Evolutionary conservation across 2,888 invertebrate genomes (phyloP), one percentile per base, ranked within the genome.

Genomic region (Hypomecis atomaria): DNA sequence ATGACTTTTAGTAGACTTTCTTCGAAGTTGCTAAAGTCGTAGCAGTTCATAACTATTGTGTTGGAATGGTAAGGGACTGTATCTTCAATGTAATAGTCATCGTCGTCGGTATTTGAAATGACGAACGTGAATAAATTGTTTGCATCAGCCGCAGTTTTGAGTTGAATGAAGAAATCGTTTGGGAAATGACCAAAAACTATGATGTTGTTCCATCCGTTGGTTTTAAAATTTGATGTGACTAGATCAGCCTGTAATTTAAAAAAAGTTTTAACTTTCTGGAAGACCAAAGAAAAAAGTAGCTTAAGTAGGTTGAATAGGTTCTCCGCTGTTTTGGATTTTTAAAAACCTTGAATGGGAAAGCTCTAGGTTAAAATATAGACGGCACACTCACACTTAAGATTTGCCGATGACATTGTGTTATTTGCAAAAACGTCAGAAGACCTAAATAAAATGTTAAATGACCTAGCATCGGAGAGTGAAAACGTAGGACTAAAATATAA

Each of bases 131-230:
- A 76, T 0, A 76, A 74, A n/a, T 83, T 44, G n/a, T 56, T 13
- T 1, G 33, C 37, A 33, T 56, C 56, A 11, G 13, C 7, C 7
- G n/a, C 47, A 10, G 66, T 49, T 60, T 75, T 77, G 13, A 85
- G 65, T 62, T 76, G 76, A 1, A 63, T 61, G 65, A 85, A 89
- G 45, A 88, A 80, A 1, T 58, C 62, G 61, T 88, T 79, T 0
- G 89, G 82, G 36, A 88, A 78, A 62, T 73, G 62, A 33, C 90
- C 91, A 40, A 85, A 76, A 40, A 78, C 77, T 4, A 87, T 62
- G 11, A 90, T 76, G 10, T 85, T 88, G 43, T 77, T 74, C 87
- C 89, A 89, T 13, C 86, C 86, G 62, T 86, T 87, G 3, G 62
- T 66, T 73, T 84, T 84, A 36, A 85, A 76, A 75, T 89, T 85